Percentiles rank a stretch among this genome's conserved stretches.
These are phyloP conservation scores for Luscinia luscinia DNA, from an alignment of 2,797 vertebrate species.

Conservation along the genomic window DNA sequence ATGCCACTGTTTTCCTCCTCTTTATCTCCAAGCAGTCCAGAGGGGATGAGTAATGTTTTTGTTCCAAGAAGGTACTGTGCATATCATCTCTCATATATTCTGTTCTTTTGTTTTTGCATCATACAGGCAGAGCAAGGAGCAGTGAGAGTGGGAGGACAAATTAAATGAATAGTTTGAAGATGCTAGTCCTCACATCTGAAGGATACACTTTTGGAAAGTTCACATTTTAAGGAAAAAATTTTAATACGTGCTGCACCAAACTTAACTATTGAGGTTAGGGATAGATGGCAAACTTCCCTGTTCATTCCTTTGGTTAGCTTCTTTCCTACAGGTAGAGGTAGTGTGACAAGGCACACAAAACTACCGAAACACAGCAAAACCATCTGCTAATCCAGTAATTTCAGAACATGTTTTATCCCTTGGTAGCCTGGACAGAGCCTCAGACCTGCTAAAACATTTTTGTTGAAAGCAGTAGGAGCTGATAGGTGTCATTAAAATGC, in stretches of 20 bases:
- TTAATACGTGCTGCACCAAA: constrained; percentile 14
- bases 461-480: background rate
- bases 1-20: background rate
- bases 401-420: background rate
- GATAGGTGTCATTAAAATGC: background rate
- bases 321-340: background rate
- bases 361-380: background rate
- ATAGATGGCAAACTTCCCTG: background rate
- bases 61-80: constrained; percentile 4
- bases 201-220: background rate
- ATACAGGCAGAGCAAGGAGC: constrained; percentile 28
- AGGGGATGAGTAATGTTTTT: constrained; percentile 48
- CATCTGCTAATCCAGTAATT: background rate
- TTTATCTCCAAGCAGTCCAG: background rate
- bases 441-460: background rate
- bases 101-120: constrained; percentile 53
- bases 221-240: constrained; percentile 14
- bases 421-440: background rate
- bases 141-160: constrained; percentile 64
- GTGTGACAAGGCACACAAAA: background rate
- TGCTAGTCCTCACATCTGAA: constrained; percentile 22
- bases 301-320: background rate
- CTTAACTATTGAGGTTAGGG: constrained; percentile 27
- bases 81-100: constrained; percentile 38
- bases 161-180: constrained; percentile 61